Percentiles rank a stretch among this genome's conserved stretches.
phyloP scores from a whole-genome alignment of 2,797 vertebrate genomes.

The Myotis pilosus region DNA sequence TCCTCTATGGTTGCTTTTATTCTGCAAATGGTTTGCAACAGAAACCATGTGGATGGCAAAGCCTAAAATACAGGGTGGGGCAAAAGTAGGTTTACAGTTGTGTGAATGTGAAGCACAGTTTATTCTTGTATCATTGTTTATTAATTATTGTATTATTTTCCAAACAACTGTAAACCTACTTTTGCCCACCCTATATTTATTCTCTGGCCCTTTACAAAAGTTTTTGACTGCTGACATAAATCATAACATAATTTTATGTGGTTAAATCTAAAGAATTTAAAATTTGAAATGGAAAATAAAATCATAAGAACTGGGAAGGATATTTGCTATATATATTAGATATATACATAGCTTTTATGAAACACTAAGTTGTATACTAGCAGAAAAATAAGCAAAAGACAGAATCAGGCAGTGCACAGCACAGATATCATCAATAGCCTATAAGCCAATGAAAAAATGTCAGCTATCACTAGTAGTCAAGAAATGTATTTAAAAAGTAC shows the following conservation, averaged over 20 bases:
- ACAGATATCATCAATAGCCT: neutral
- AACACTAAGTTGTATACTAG: neutral
- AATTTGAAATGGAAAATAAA: neutral
- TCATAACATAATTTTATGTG: conserved; percentile 22
- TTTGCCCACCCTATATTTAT: neutral
- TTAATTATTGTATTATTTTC: neutral
- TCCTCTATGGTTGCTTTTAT: neutral
- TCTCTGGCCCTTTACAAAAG: neutral
- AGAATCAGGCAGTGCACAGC: neutral
- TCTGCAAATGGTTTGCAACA: neutral
- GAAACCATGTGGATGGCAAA: neutral
- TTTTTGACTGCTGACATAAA: neutral
- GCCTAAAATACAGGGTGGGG: neutral
- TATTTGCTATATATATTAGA: neutral
- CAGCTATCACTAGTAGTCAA: neutral
- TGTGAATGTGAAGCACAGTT: neutral
- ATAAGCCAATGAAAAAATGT: neutral
- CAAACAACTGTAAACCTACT: neutral
- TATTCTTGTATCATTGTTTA: neutral
- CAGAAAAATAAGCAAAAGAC: conserved; percentile 34
- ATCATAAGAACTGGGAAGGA: neutral
- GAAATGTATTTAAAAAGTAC: neutral
- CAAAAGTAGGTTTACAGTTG: neutral
- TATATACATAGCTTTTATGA: neutral
- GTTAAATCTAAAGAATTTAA: neutral